Percentiles rank a stretch among this genome's conserved stretches.
These are phyloP conservation scores for Corythoichthys intestinalis DNA, from an alignment of 2,113 vertebrate species.

Conservation along the genomic window DNA sequence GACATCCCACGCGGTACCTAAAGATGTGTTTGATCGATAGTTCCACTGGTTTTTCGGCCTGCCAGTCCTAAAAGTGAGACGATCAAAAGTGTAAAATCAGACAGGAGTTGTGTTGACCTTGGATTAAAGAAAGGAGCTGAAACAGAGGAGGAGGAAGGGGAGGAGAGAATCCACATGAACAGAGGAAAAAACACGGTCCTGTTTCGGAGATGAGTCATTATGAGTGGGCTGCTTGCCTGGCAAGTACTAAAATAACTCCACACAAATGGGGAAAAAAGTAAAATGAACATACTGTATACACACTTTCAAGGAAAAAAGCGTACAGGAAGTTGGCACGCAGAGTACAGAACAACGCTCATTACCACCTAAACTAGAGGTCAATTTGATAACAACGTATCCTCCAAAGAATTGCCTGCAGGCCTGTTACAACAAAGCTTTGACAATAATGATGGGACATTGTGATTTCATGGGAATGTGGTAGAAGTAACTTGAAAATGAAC, in stretches of 20 bases:
- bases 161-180: constrained; percentile 45
- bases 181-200: constrained; percentile 46
- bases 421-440: too few species aligned
- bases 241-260: constrained; percentile 60
- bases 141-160: constrained; percentile 16
- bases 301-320: constrained; percentile 33
- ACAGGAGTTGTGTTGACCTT: constrained; percentile 4
- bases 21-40: neutral
- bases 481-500: too few species aligned
- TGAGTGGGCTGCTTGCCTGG: constrained; percentile 67
- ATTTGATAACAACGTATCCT: too few species aligned
- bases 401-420: too few species aligned
- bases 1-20: constrained; percentile 21
- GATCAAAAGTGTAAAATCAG: constrained; percentile 10
- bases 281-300: constrained; percentile 14
- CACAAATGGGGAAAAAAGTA: constrained; percentile 23
- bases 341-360: neutral
- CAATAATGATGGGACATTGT: too few species aligned
- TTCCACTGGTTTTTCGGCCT: constrained; percentile 13
- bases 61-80: constrained; percentile 26
- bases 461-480: too few species aligned
- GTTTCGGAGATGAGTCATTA: constrained; percentile 66
- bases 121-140: constrained; percentile 17
- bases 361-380: neutral
- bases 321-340: constrained; percentile 6